Conservation (phyloP, 2,113 vertebrate genomes). For the Chitala chitala region DNA sequence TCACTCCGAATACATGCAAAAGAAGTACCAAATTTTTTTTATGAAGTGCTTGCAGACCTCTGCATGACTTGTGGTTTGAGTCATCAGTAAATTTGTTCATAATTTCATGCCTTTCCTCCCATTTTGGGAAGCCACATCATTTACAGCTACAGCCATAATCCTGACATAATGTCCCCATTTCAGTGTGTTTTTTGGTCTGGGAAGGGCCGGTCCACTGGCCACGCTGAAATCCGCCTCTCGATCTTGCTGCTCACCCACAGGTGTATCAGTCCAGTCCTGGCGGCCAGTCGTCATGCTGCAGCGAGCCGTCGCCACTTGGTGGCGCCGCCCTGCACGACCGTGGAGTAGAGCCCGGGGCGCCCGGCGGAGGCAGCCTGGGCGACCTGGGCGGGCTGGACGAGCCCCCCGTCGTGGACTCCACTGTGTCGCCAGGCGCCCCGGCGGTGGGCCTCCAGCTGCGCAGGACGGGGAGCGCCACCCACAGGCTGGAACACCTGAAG, state of each 20-base stretch:
- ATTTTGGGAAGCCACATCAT: too few relatives aligned
- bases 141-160: too few relatives aligned
- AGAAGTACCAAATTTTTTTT: too few relatives aligned
- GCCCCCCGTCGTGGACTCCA: slow-evolving; percentile 77
- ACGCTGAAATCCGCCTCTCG: too few relatives aligned
- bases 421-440: slow-evolving; percentile 71
- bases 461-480: slow-evolving; percentile 71
- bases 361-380: slow-evolving; percentile 93
- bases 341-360: slow-evolving; percentile 89
- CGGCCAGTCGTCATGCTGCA: slow-evolving; percentile 96
- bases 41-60: too few relatives aligned
- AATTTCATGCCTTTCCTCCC: not conserved
- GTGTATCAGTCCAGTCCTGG: slow-evolving; percentile 96
- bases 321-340: slow-evolving; percentile 95
- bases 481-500: slow-evolving; percentile 93
- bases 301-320: slow-evolving; percentile 92
- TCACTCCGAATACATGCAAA: not conserved
- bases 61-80: too few relatives aligned
- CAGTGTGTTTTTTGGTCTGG: too few relatives aligned
- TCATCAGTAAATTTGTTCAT: not conserved
- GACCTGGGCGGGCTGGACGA: slow-evolving; percentile 85
- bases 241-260: slow-evolving; percentile 58
- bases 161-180: too few relatives aligned
- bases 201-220: too few relatives aligned
- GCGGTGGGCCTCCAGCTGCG: slow-evolving; percentile 81